Evolutionary conservation across 2,113 vertebrate species (phyloP).

Genomic region (Hippopotamus amphibius): DNA sequence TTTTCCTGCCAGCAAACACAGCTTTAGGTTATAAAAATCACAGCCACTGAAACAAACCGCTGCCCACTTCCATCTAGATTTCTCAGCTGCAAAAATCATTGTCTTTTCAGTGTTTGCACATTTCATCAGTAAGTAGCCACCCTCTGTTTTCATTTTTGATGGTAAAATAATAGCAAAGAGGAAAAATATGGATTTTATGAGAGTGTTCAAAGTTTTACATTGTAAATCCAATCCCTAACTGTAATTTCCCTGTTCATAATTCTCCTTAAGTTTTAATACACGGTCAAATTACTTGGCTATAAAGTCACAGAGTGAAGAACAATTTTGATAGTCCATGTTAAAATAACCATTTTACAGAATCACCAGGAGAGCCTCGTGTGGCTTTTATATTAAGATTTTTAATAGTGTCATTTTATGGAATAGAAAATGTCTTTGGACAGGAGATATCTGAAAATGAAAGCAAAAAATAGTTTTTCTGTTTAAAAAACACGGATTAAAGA

Average conservation of each 20-base stretch:
- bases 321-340: conserved; percentile 26
- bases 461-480: neutral
- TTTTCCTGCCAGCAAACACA: conserved; percentile 81
- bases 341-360: conserved; percentile 36
- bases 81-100: conserved; percentile 77
- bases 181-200: conserved; percentile 42
- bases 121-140: conserved; percentile 51
- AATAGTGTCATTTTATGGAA: neutral
- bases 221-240: neutral
- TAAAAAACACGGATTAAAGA: neutral
- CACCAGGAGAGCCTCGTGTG: neutral
- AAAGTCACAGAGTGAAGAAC: conserved; percentile 54
- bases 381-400: conserved; percentile 43
- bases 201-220: conserved; percentile 21
- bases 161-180: conserved; percentile 51
- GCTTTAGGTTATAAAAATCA: conserved; percentile 82
- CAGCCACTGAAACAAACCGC: conserved; percentile 68
- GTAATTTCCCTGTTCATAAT: conserved; percentile 23
- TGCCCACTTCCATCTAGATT: conserved; percentile 63
- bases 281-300: conserved; percentile 41
- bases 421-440: neutral
- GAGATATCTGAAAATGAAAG: neutral
- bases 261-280: conserved; percentile 66
- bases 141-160: conserved; percentile 63
- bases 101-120: conserved; percentile 65